Base-by-base conservation (phyloP, 2,888 invertebrate genomes). In the Diabrotica balteata region DNA sequence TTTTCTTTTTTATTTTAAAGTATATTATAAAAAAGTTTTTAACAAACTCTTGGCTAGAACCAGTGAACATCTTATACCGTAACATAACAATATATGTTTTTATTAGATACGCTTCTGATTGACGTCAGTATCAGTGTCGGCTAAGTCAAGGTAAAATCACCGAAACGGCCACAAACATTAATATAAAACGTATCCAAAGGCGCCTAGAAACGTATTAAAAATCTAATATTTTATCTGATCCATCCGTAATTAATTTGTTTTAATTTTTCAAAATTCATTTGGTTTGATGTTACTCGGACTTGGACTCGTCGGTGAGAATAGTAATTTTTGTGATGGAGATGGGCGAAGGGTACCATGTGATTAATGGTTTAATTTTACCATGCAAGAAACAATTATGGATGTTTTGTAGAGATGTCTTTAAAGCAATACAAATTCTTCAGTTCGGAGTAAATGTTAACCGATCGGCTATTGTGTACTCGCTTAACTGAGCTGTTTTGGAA, bases 381-480 rank as follows among this genome's bases (percentile, higher is more conserved):
- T 78, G 78, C 78, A 79, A 80, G 80, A 80, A 80, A 81, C 80
- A 80, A 80, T 80, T 80, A 81, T 79, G 78, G 78, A 76, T 77
- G 77, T 77, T 77, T 76, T 79, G 78, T 78, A 76, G 79, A 66
- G 59, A 10, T 47, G 32, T 32, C 32, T 32, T 32, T 32, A 32
- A 32, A 32, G 32, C 32, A 5, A 4, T 5, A 32, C 32, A 32
- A 32, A 32, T 4, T 32, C 32, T 32, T 32, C 2, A 17, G 17
- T 1, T 17, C 17, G 17, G 17, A 17, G 17, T 17, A 17, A 17
- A 17, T 17, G 17, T 17, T 32, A 32, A 32, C 32, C 3, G 32
- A 0, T 32, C 32, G 5, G 1, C 32, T 32, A 32, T 32, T 32
- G 32, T 32, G 1, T 32, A 32, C 5, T 32, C 3, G 1, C 32